Evolutionary conservation across 2,797 vertebrate species (phyloP).

Genomic region (Labroides dimidiatus): DNA sequence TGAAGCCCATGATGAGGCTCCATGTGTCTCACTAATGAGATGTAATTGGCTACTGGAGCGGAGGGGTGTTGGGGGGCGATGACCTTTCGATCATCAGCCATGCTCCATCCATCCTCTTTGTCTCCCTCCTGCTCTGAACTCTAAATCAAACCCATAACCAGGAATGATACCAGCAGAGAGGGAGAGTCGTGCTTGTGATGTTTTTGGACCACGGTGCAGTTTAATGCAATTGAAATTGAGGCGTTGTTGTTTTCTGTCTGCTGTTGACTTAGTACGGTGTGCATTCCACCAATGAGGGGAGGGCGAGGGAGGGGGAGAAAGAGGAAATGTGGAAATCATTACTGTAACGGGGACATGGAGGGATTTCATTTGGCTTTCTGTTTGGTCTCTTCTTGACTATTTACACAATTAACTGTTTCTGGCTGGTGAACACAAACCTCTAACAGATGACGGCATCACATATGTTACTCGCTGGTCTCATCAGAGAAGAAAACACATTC

Average conservation of each 20-base stretch:
- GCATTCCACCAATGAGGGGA: constrained; percentile 68
- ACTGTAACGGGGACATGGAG: constrained; percentile 70
- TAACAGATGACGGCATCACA: constrained; percentile 51
- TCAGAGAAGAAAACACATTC: constrained; percentile 29
- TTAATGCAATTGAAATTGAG: constrained; percentile 32
- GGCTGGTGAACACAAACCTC: constrained; percentile 62
- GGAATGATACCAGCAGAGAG: neutral
- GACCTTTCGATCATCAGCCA: constrained; percentile 69
- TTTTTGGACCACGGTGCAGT: constrained; percentile 13
- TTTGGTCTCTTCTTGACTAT: constrained; percentile 70
- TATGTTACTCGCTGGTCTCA: constrained; percentile 49
- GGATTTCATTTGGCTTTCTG: constrained; percentile 69
- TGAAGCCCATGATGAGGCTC: constrained; percentile 48
- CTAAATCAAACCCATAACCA: constrained; percentile 7
- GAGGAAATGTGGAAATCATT: constrained; percentile 82
- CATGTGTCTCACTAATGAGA: constrained; percentile 67
- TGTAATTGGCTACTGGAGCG: constrained; percentile 69
- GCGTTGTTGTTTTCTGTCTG: constrained; percentile 63
- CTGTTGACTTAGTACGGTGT: constrained; percentile 56
- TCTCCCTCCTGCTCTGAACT: constrained; percentile 30
- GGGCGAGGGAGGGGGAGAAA: constrained; percentile 13
- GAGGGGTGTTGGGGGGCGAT: constrained; percentile 60
- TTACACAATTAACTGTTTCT: constrained; percentile 74
- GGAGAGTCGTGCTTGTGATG: neutral
- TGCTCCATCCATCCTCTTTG: constrained; percentile 37